phyloP scores from a whole-genome alignment of 2,797 vertebrate species.

The Ambastaia sidthimunki region DNA sequence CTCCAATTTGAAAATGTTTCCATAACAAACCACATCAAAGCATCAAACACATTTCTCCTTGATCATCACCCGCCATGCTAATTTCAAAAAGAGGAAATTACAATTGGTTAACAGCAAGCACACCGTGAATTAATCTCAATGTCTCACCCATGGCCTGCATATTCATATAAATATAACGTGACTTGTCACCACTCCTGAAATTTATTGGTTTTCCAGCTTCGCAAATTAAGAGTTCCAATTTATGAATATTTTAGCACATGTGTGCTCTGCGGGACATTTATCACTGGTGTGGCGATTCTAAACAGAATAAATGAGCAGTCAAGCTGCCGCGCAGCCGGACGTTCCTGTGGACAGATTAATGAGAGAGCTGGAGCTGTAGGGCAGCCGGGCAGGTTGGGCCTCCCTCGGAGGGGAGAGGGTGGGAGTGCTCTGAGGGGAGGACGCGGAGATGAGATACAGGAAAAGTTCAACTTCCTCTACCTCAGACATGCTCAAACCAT shows the following conservation, averaged over 20 bases:
- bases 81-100: conserved; percentile 62
- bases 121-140: conserved; percentile 76
- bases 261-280: conserved; percentile 95
- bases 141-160: conserved; percentile 76
- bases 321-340: conserved; percentile 85
- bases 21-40: conserved; percentile 50
- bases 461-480: conserved; percentile 21
- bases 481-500: conserved; percentile 36
- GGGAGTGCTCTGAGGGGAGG: conserved; percentile 2
- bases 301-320: conserved; percentile 99
- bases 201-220: conserved; percentile 80
- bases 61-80: conserved; percentile 54
- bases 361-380: conserved; percentile 51
- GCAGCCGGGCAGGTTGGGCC: conserved; percentile 27
- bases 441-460: conserved; percentile 31
- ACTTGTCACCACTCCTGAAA: conserved; percentile 75
- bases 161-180: conserved; percentile 81
- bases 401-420: conserved; percentile 24
- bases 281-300: conserved; percentile 90
- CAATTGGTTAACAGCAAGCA: conserved; percentile 68
- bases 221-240: conserved; percentile 85
- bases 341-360: conserved; percentile 76
- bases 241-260: conserved; percentile 99
- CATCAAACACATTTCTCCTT: conserved; percentile 45
- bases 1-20: conserved; percentile 56